Evolutionary conservation across 2,797 vertebrate species (phyloP), one percentile per base, ranked within the genome.

Genomic region (Peromyscus nudipes): DNA sequence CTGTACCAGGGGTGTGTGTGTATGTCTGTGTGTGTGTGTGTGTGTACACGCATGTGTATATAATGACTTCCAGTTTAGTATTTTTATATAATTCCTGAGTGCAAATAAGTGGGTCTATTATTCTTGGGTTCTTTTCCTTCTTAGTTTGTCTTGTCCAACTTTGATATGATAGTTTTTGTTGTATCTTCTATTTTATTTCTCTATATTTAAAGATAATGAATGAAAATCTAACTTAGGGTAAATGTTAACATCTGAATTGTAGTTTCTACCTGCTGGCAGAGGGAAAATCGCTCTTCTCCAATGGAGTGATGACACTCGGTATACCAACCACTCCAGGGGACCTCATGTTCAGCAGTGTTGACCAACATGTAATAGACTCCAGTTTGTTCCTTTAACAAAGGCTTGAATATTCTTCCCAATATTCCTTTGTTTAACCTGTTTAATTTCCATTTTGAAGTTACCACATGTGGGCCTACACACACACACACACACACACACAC

Each of bases 401-500:
- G 37, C 19, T 13, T 82, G 21, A 89, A 65, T 69, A 82, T 65
- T 90, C 62, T 89, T 91, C 49, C 84, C 16, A 29, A 67, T 37
- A 12, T 34, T n/a, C 19, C 14, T 84, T 31, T 83, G 3, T 19
- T 52, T 52, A 52, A 52, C 49, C 49, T 52, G 11, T 52, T 31
- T 67, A 82, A 88, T 25, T 88, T 96, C n/a, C 37, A 94, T 27
- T 46, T 89, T 31, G 37, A 96, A 60, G 37, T 92, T 89, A 97
- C 46, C 29, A 94, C 37, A 11, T 49, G 17, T 85, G 21, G 49
- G 10, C 16, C 49, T 71, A 83, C 14, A 60, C 17, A 87, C 12
- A 37, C 4, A 73, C 37, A 25, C 71, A 75, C 19, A 40, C 10
- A 40, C 69, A 75, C 11, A 81, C 6, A 17, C 17, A 57, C 6